Evolutionary conservation across 2,888 invertebrate species (phyloP).

Genomic region (Pomacea canaliculata): DNA sequence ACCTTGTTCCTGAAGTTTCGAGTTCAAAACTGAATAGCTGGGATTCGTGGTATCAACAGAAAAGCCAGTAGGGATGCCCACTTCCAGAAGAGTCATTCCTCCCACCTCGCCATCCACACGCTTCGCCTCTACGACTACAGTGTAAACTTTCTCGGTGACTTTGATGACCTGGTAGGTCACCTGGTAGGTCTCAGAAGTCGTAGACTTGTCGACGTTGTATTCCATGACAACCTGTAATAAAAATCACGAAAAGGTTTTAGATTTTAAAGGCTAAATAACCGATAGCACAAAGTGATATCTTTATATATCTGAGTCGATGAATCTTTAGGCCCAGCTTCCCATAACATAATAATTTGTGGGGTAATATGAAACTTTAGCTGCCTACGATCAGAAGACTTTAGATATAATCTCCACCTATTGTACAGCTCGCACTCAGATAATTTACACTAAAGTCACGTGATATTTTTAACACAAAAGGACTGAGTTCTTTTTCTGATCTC

Average conservation of each 20-base stretch:
- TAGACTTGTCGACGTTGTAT: conserved; percentile 8
- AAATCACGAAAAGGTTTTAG: background rate
- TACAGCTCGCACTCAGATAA: no score
- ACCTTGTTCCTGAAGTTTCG: background rate
- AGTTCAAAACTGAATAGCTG: background rate
- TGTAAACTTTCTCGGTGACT: background rate
- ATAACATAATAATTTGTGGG: no score
- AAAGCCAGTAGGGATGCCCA: conserved; percentile 13
- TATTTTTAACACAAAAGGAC: no score
- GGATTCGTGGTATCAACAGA: background rate
- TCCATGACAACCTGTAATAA: conserved; percentile 9
- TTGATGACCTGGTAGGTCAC: background rate
- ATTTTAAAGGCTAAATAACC: no score
- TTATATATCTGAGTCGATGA: no score
- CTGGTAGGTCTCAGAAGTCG: conserved; percentile 2
- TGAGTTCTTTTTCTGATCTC: background rate
- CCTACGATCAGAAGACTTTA: no score
- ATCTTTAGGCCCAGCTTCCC: no score
- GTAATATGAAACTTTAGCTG: no score
- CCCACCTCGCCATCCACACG: conserved; percentile 9
- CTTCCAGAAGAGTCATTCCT: conserved; percentile 21
- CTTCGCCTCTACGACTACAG: background rate
- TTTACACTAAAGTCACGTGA: no score
- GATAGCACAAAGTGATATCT: no score
- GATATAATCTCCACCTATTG: no score